These are phyloP conservation scores for Orthosia incerta DNA, from an alignment of 2,888 invertebrate genomes.

Conservation along the genomic window DNA sequence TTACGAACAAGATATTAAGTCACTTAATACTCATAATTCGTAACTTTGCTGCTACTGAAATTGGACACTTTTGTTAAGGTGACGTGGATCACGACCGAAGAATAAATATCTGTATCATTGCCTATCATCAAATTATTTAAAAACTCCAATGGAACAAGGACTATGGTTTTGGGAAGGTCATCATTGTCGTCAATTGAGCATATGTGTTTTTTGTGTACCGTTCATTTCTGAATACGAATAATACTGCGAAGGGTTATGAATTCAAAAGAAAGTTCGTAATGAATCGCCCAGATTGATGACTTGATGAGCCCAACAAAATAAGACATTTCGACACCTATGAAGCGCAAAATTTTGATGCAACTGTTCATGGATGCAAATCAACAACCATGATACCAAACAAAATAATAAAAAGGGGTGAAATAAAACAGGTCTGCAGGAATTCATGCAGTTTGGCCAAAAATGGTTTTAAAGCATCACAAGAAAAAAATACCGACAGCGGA, in stretches of 20 bases:
- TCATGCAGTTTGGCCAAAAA: not conserved
- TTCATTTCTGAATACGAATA: not conserved
- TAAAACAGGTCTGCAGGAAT: not conserved
- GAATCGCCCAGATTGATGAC: too few relatives aligned
- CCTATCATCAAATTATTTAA: not conserved
- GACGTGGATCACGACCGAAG: slow-evolving; percentile 7
- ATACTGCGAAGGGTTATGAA: too few relatives aligned
- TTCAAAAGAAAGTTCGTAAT: not conserved
- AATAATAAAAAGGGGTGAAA: not conserved
- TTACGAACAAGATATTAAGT: slow-evolving; percentile 39
- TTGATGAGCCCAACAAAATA: not conserved
- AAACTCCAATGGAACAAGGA: not conserved
- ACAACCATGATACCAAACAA: not conserved
- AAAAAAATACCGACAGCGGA: not conserved
- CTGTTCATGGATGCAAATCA: not conserved
- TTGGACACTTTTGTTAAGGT: slow-evolving; percentile 33
- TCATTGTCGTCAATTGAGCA: not conserved
- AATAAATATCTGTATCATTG: slow-evolving; percentile 21
- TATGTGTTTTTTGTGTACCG: not conserved
- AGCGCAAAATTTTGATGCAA: not conserved
- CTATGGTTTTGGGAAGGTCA: not conserved
- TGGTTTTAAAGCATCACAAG: not conserved
- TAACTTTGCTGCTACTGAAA: slow-evolving; percentile 27
- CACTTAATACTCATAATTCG: slow-evolving; percentile 33
- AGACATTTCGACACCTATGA: not conserved